These are phyloP conservation scores for Leucoptera coffeella DNA, from an alignment of 2,888 invertebrate genomes.

Conservation along the genomic window DNA sequence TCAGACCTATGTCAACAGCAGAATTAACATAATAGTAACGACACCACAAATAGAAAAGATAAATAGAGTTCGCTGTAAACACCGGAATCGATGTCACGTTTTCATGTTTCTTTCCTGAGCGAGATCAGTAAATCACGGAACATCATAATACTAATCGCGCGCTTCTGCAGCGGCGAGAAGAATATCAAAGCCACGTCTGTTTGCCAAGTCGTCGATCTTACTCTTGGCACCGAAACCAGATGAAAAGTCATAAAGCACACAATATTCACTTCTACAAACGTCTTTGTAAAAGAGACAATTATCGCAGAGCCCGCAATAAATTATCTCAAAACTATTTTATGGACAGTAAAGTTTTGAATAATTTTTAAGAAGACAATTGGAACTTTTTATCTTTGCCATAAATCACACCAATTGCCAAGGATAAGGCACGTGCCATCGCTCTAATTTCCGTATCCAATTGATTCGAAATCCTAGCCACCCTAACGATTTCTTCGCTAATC, in stretches of 20 bases:
- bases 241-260: not conserved
- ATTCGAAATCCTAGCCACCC: not conserved
- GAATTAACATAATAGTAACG: not conserved
- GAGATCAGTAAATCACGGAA: conserved; percentile 17
- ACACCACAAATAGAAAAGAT: not conserved
- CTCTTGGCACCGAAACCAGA: conserved; percentile 23
- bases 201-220: conserved; percentile 35
- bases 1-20: too few relatives aligned
- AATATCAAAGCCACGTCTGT: conserved; percentile 34
- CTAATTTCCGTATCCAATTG: conserved; percentile 2
- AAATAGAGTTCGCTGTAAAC: too few relatives aligned
- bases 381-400: conserved; percentile 2
- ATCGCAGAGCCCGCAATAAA: too few relatives aligned
- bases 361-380: too few relatives aligned
- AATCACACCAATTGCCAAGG: conserved; percentile 2
- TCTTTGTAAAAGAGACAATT: too few relatives aligned
- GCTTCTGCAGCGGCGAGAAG: conserved; percentile 38
- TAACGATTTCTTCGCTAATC: too few relatives aligned
- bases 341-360: too few relatives aligned
- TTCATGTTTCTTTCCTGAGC: too few relatives aligned
- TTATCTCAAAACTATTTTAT: too few relatives aligned
- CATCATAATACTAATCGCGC: conserved; percentile 19
- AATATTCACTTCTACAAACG: too few relatives aligned
- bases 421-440: conserved; percentile 4
- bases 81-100: too few relatives aligned